A percentile compares a stretch with the other conserved stretches of the same genome.
These are phyloP conservation scores for Mongoloraphidia duomilia DNA, from an alignment of 2,888 invertebrate species.

Conservation along the genomic window DNA sequence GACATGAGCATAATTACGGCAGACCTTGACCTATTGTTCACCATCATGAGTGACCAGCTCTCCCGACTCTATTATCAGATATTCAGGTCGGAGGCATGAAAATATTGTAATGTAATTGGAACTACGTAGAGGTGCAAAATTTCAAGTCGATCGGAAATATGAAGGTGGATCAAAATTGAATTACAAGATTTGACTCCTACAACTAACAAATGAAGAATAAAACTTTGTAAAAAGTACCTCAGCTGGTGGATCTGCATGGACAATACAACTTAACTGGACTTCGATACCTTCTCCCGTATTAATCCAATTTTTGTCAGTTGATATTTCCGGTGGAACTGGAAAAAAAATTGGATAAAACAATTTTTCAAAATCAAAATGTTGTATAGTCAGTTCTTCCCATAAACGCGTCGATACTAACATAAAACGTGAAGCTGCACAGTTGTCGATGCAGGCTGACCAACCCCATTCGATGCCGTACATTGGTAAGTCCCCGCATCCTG, in stretches of 20 bases:
- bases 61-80: no score
- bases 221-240: constrained; percentile 19
- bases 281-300: constrained; percentile 47
- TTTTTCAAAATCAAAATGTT: background rate
- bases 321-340: constrained; percentile 48
- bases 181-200: no score
- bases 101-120: no score
- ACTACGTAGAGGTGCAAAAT: no score
- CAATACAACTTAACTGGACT: constrained; percentile 43
- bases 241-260: constrained; percentile 40
- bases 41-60: no score
- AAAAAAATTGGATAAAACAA: constrained; percentile 4
- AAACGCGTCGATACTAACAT: constrained; percentile 22
- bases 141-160: no score
- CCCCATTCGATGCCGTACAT: constrained; percentile 34
- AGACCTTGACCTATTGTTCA: no score
- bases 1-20: no score
- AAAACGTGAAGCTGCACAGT: constrained; percentile 29
- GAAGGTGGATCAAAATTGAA: no score
- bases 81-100: no score
- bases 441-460: constrained; percentile 30
- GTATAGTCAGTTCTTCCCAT: background rate
- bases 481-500: constrained; percentile 34
- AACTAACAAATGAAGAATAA: no score
- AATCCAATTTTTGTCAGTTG: constrained; percentile 43